phyloP scores from a whole-genome alignment of 2,797 vertebrate species.

The Anisognathus igniventris region DNA sequence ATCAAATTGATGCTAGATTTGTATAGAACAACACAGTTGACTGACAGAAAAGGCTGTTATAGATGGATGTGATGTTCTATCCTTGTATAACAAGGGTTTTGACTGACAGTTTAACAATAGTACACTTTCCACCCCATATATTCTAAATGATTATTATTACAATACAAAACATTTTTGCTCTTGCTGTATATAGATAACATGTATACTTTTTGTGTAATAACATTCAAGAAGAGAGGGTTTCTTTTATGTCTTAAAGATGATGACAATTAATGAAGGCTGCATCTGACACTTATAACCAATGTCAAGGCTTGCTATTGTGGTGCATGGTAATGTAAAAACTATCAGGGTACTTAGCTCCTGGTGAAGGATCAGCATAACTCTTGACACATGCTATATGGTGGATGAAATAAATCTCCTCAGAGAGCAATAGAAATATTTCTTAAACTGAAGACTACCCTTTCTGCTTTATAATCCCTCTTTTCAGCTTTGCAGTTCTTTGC shows the following conservation, averaged over 20 bases:
- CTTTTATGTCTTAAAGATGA: constrained; percentile 30
- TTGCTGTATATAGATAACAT: constrained; percentile 34
- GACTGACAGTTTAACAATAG: constrained; percentile 70
- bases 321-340: constrained; percentile 10
- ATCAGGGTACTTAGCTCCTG: background rate
- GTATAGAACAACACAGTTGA: constrained; percentile 59
- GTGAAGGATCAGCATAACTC: constrained; percentile 30
- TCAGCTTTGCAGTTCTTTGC: constrained; percentile 15
- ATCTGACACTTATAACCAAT: constrained; percentile 32
- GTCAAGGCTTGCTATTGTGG: constrained; percentile 47
- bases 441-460: background rate
- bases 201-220: constrained; percentile 26
- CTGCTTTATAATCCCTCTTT: constrained; percentile 19
- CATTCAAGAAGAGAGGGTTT: constrained; percentile 18
- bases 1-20: constrained; percentile 65
- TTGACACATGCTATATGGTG: background rate
- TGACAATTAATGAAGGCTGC: constrained; percentile 41
- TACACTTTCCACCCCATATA: constrained; percentile 50
- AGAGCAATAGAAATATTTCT: constrained; percentile 28
- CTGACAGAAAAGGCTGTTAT: constrained; percentile 63
- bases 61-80: constrained; percentile 58
- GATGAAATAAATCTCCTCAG: constrained; percentile 39
- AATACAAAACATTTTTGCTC: constrained; percentile 47
- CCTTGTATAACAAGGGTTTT: constrained; percentile 57
- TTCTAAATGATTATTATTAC: constrained; percentile 62